Evolutionary conservation across 2,888 invertebrate genomes (phyloP), one percentile per base, ranked within the genome.

Genomic region (Spilosoma lubricipeda): DNA sequence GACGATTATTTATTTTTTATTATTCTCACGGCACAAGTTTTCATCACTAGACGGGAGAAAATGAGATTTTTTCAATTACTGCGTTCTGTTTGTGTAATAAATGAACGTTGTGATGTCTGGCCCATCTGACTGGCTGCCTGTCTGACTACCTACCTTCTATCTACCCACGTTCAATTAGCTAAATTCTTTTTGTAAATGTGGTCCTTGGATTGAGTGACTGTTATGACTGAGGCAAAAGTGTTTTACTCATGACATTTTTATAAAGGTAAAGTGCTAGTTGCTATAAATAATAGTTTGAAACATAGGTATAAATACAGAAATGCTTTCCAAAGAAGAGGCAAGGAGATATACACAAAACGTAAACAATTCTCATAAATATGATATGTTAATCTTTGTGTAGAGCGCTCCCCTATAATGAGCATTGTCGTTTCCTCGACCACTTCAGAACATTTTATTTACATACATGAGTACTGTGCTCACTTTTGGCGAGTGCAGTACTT

Each of bases 41-140:
- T 86, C 86, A 82, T 89, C 88, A 90, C 89, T 89, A 90, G 90
- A 86, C 87, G 86, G 85, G 86, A 84, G 85, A 84, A 91, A 91
- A 92, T 92, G 90, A 93, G 91, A 91, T 89, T 91, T 93, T 94
- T 93, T 90, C 93, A 94, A 94, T 93, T 93, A 93, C 89, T 81
- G 84, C 85, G 87, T 89, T 86, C 87, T 85, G 87, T 84, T 83
- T 84, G 86, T 85, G 81, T 89, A 89, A 89, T 88, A 91, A 92
- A 91, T 90, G 91, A 91, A 90, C 83, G 86, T 86, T 84, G 86
- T 81, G 71, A 80, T 70, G 84, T 82, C 85, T 83, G 83, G 71
- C 65, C 30, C 76, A 69, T 72, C 72, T 69, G 77, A 66, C 69
- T 72, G 74, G 71, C 72, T 72, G 74, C 70, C 77, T 73, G 82